Base-by-base conservation (phyloP, 2,797 vertebrate genomes). In the Rhinatrema bivittatum region DNA sequence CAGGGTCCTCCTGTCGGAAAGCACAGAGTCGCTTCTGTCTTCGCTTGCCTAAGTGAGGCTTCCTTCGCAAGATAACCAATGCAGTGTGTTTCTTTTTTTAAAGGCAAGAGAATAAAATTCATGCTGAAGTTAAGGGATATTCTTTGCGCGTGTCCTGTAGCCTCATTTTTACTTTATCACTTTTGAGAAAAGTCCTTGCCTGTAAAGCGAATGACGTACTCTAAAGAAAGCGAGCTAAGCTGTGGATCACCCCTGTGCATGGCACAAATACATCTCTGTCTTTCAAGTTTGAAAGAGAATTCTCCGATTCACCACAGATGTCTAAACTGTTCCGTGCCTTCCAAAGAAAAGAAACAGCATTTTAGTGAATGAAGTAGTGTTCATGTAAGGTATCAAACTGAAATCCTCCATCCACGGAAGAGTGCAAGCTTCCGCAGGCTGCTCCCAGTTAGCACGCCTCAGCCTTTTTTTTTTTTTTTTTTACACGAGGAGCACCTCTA, bases 21-120 rank as follows among this genome's bases (percentile, higher is more conserved):
- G 56, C 52, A 15, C 60, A 34, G 24, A 42, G 22, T 61, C 12
- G 32, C 53, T 56, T 47, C 71, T 48, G 55, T 45, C 6, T 26
- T 46, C 29, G 21, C 45, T 0, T 1, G 16, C 29, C 17, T 11
- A 16, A 18, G 29, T 42, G 12, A 36, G n/a, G 11, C 20, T 32
- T 55, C 53, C 62, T 70, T 33, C 56, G 31, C 18, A 20, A 16
- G 26, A 41, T n/a, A n/a, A n/a, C n/a, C n/a, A n/a, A n/a, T n/a
- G n/a, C n/a, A n/a, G n/a, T n/a, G n/a, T n/a, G n/a, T n/a, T n/a
- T n/a, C n/a, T n/a, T n/a, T n/a, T n/a, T n/a, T n/a, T n/a, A n/a
- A n/a, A n/a, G n/a, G n/a, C n/a, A n/a, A n/a, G n/a, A n/a, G n/a
- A n/a, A n/a, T n/a, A n/a, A n/a, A n/a, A n/a, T n/a, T n/a, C n/a